Evolutionary conservation across 2,797 vertebrate genomes (phyloP).

Genomic region (Myotis myotis): DNA sequence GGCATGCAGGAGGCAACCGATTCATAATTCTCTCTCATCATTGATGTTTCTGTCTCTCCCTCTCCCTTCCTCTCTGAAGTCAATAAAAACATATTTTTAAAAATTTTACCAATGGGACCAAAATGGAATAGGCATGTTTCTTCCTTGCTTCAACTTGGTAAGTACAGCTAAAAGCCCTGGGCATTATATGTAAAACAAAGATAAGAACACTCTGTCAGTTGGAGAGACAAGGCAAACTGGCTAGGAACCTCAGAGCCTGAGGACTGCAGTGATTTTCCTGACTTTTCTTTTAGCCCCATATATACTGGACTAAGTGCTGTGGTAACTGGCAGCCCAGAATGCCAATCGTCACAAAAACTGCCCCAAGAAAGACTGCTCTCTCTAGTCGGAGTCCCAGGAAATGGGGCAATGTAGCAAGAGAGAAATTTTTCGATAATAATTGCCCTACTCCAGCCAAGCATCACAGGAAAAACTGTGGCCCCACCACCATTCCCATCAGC

Average conservation of each 20-base stretch:
- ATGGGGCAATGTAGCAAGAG: neutral
- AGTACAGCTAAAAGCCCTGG: neutral
- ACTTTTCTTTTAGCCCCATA: neutral
- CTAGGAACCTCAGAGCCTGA: neutral
- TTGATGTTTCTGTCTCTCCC: no score
- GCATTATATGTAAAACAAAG: neutral
- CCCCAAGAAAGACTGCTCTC: neutral
- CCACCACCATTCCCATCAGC: neutral
- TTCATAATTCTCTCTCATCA: no score
- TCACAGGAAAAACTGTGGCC: neutral
- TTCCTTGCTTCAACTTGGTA: neutral
- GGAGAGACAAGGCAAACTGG: neutral
- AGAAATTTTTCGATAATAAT: neutral
- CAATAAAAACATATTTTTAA: neutral
- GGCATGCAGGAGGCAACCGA: no score
- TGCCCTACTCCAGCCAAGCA: neutral
- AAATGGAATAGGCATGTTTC: neutral
- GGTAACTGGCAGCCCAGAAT: constrained; percentile 28
- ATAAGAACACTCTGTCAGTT: neutral
- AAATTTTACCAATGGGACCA: neutral
- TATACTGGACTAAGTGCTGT: neutral
- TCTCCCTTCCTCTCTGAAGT: no score
- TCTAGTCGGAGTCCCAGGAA: neutral
- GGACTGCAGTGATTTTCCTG: neutral
- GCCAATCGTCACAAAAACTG: neutral